These are phyloP conservation scores for Benitochromis conjunctus DNA, from an alignment of 2,113 vertebrate species.

Conservation along the genomic window DNA sequence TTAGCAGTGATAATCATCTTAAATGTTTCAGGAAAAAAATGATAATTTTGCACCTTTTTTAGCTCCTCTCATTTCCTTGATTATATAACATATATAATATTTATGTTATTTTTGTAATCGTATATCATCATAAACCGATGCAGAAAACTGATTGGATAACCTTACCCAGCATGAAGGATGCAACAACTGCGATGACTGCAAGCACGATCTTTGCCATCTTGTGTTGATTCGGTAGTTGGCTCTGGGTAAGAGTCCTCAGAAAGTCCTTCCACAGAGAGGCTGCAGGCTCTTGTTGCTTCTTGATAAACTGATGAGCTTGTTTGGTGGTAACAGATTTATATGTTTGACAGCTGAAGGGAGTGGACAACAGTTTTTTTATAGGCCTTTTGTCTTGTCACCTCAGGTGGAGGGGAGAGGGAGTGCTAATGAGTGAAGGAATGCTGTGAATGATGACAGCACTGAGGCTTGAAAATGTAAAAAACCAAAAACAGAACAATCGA, in stretches of 20 bases:
- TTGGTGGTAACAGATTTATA: background rate
- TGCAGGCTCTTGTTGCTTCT: background rate
- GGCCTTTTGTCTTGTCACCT: background rate
- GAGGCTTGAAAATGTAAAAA: background rate
- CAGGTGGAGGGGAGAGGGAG: fast-evolving
- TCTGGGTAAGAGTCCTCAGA: background rate
- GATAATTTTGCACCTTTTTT: background rate
- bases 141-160: background rate
- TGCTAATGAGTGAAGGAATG: background rate
- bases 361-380: background rate
- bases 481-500: fast-evolving
- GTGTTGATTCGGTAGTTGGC: background rate
- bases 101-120: background rate
- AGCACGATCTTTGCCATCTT: background rate
- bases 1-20: background rate
- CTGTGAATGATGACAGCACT: background rate
- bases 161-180: background rate
- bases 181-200: background rate
- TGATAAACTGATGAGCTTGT: background rate
- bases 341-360: background rate
- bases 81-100: background rate
- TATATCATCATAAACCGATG: background rate
- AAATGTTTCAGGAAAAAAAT: background rate
- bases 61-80: background rate
- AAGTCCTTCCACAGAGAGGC: background rate